These are phyloP conservation scores for Echinops telfairi DNA, from an alignment of 2,113 vertebrate species.

Conservation along the genomic window DNA sequence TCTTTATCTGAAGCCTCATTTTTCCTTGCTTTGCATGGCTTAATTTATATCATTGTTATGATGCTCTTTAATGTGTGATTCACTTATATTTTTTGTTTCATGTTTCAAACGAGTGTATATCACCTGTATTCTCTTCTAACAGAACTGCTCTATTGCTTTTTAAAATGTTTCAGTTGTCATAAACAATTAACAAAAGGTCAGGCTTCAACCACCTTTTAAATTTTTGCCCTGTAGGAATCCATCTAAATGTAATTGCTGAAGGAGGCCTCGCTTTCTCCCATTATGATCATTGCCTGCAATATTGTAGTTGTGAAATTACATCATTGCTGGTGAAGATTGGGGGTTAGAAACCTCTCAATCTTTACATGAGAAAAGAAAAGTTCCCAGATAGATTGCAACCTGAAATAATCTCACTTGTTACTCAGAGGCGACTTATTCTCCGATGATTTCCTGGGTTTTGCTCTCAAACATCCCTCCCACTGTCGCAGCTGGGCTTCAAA, in stretches of 20 bases:
- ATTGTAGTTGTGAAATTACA: background rate
- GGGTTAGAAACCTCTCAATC: background rate
- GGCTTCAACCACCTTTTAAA: background rate
- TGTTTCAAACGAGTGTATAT: too few species aligned
- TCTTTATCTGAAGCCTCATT: background rate
- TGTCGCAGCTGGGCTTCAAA: background rate
- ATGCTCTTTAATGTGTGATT: background rate
- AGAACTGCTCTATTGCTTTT: background rate
- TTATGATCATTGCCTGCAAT: background rate
- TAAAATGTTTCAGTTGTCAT: background rate
- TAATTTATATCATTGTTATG: background rate
- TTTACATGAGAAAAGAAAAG: slow-evolving; percentile 9
- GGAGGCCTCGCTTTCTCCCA: background rate
- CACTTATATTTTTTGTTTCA: background rate
- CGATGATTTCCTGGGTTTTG: slow-evolving; percentile 25
- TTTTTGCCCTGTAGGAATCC: background rate
- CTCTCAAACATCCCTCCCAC: background rate
- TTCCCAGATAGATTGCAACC: background rate
- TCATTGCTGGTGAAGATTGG: background rate
- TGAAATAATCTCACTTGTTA: background rate
- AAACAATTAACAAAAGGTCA: background rate
- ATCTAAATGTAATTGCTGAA: background rate
- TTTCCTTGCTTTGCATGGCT: background rate
- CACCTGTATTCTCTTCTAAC: background rate
- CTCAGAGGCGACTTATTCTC: slow-evolving; percentile 9